phyloP scores from a whole-genome alignment of 2,797 vertebrate genomes.

The Peromyscus nudipes region DNA sequence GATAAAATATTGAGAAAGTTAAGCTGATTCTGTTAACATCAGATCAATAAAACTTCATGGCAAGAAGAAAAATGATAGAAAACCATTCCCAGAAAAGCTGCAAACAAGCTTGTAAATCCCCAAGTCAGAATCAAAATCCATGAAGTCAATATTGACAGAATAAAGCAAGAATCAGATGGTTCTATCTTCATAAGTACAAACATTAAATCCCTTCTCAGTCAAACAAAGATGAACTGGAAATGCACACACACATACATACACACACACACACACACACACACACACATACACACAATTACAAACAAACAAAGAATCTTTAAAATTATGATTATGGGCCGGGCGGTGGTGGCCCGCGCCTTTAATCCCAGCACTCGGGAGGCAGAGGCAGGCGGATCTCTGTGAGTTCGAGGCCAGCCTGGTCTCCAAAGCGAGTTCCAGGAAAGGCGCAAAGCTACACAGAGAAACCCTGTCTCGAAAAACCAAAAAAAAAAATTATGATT shows the following conservation, averaged over 20 bases:
- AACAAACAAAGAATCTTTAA: not conserved
- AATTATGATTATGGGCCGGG: too few relatives aligned
- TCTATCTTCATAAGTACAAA: not conserved
- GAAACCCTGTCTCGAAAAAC: too few relatives aligned
- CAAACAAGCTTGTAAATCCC: not conserved
- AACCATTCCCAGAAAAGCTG: not conserved
- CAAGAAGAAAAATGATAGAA: conserved; percentile 24
- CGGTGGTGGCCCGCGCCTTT: too few relatives aligned
- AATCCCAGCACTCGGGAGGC: too few relatives aligned
- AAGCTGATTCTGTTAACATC: not conserved
- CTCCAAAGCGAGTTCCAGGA: too few relatives aligned
- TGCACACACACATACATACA: too few relatives aligned
- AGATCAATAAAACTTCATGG: conserved; percentile 31
- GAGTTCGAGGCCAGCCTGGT: too few relatives aligned
- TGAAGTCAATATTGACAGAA: not conserved
- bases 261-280: not conserved
- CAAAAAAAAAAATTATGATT: too few relatives aligned
- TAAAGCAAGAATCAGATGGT: not conserved
- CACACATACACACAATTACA: not conserved
- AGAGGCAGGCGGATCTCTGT: too few relatives aligned
- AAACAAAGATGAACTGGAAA: not conserved
- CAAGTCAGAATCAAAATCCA: not conserved
- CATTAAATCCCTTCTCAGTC: not conserved
- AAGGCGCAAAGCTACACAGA: too few relatives aligned
- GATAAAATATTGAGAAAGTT: not conserved